Evolutionary conservation across 2,797 vertebrate species (phyloP).

Genomic region (Erpetoichthys calabaricus): DNA sequence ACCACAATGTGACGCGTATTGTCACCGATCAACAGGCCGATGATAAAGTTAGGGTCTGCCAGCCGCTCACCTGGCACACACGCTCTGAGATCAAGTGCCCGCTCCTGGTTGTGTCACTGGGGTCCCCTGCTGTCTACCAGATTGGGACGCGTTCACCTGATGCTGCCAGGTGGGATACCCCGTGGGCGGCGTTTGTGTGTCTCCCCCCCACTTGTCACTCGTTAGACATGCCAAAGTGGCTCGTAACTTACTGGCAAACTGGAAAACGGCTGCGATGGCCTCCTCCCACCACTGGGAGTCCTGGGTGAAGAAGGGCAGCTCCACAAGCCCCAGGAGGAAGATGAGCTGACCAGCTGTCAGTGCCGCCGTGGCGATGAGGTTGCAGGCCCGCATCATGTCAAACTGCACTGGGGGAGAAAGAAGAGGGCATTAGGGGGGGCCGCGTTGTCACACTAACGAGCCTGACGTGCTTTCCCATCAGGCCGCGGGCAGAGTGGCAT

Average conservation of each 20-base stretch:
- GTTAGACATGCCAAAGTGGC: neutral
- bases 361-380: conserved; percentile 86
- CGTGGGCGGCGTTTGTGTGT: no score
- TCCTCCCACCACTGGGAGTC: conserved; percentile 97
- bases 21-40: no score
- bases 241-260: conserved; percentile 84
- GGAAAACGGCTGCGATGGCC: conserved; percentile 91
- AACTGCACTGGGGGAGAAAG: conserved; percentile 73
- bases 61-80: no score
- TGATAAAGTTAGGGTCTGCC: no score
- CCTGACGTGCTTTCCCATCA: neutral
- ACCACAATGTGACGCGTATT: no score
- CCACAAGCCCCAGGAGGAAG: conserved; percentile 75
- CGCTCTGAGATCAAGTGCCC: no score
- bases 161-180: no score
- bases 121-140: no score
- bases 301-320: conserved; percentile 70
- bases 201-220: no score
- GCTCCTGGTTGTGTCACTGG: no score
- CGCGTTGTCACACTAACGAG: neutral
- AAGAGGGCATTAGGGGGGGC: conserved; percentile 5
- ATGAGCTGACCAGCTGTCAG: conserved; percentile 84
- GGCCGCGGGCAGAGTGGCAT: neutral
- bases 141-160: no score
- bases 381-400: conserved; percentile 98